Evolutionary conservation across 2,113 vertebrate genomes (phyloP), one percentile per base, ranked within the genome.

Genomic region (Aspidoscelis tigris): DNA sequence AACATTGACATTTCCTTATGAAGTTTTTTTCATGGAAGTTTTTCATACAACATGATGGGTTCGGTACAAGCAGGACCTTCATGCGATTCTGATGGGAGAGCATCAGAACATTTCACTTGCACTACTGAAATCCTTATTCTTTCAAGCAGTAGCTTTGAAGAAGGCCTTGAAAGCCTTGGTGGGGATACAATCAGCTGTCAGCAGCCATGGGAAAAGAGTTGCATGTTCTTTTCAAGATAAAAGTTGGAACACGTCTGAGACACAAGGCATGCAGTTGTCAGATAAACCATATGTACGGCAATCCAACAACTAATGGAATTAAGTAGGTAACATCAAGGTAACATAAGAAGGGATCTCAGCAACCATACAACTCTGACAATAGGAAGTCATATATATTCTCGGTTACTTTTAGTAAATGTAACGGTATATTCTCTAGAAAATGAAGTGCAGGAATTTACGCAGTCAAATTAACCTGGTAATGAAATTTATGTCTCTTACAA

Each of bases 51-150:
- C 21, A 16, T 8, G 41, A 3, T 66, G 10, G 3, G 61, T 78
- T 71, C 47, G 26, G 78, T 33, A 47, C 50, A 44, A 61, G 66
- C 7, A 39, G 61, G 20, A 61, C 24, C 33, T 61, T 6, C 50
- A 64, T 7, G 14, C 70, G 12, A 84, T 72, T 61, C 55, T 61
- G 2, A 71, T 84, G 7, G 16, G 18, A 61, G 6, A 58, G 33
- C 33, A 26, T 21, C 26, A 53, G 50, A 81, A 81, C n/a, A 21
- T 33, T 21, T 65, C 72, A 91, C 81, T 90, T 89, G 58, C 83
- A 89, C 81, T 78, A 79, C 33, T 89, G 81, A 88, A 90, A 76
- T 82, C 86, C 83, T 89, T 91, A 44, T 86, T 88, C 86, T 89
- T 87, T 86, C 88, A 88, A 76, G 22, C 89, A 76, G 78, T 89